Evolutionary conservation across 1,140 invertebrate genomes (phyloP).

Genomic region (Drosophila funebris): DNA sequence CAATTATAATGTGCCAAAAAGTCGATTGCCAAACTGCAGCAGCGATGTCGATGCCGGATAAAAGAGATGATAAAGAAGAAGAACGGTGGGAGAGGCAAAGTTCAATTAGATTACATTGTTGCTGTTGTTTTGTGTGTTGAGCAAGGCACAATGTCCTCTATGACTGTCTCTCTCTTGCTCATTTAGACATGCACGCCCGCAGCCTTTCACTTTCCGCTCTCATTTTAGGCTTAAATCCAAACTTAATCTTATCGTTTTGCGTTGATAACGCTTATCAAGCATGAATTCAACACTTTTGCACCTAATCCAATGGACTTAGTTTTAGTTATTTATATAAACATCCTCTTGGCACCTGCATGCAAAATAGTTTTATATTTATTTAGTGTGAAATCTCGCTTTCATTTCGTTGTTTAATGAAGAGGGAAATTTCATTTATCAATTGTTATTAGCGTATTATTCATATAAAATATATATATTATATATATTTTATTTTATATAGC

Average conservation of each 20-base stretch:
- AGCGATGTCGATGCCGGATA: conserved; percentile 4
- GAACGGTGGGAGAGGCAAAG: conserved; percentile 9
- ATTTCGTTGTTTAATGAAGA: not conserved
- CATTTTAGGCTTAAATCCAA: conserved; percentile 5
- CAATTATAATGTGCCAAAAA: conserved; percentile 23
- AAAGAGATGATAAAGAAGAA: not conserved
- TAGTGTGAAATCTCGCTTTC: not conserved
- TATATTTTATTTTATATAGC: not conserved
- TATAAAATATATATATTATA: not conserved
- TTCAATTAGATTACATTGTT: conserved; percentile 24
- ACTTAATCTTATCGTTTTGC: conserved; percentile 16
- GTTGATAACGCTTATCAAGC: conserved; percentile 16
- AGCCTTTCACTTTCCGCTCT: not conserved
- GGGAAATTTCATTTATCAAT: not conserved
- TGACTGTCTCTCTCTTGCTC: not conserved
- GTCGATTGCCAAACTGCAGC: conserved; percentile 1
- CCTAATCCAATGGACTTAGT: conserved; percentile 8
- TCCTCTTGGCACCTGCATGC: not conserved
- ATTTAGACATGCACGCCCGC: not conserved
- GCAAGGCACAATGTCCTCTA: not conserved
- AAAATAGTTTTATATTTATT: not conserved
- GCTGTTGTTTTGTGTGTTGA: conserved; percentile 15
- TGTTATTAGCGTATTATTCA: not conserved
- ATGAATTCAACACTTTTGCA: not conserved
- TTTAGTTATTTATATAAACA: not conserved